Evolutionary conservation across 2,888 invertebrate species (phyloP), one percentile per base, ranked within the genome.

Genomic region (Dromius quadrimaculatus): DNA sequence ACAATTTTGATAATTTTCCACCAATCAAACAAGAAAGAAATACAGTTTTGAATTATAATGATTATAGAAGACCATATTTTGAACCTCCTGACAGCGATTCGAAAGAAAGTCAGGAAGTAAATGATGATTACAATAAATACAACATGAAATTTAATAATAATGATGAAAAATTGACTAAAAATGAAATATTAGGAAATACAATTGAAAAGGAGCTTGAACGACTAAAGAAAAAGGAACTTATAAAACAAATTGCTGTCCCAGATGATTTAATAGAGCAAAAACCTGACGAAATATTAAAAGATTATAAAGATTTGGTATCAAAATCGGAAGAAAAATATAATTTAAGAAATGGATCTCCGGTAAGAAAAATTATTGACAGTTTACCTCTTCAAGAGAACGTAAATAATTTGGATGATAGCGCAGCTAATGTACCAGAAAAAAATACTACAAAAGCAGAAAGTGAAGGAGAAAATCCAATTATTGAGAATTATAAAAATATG

Each of bases 141-240:
- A 9, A 9, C 6, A 6, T 6, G 15, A 32, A 57, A 34, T 34
- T 15, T 20, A 45, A 45, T 50, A 13, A 6, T 11, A 50, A 50
- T 20, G 19, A 19, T 15, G 38, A 32, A 19, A 50, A 9, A 19
- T 2, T 19, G 32, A 45, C 11, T 15, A 47, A 57, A 32, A 68
- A 23, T 32, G 43, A 45, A 32, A n/a, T 57, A 19, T 32, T 68
- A 32, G 68, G 59, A 20, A 68, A 28, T n/a, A 34, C 59, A 59
- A 68, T 68, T 32, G 68, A 68, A 59, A 57, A 68, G 34, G 45
- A 68, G 20, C 59, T 68, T 32, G 66, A 66, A 20, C 54, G 66
- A 32, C 34, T 59, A 20, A 59, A 43, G 36, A 50, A 47, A n/a
- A 50, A 64, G 34, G 34, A 38, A 34, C 50, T 20, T 4, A 28